A percentile compares a stretch with the other conserved stretches of the same genome.
Conservation (phyloP, 2,888 invertebrate genomes). For the Oithona nana region DNA sequence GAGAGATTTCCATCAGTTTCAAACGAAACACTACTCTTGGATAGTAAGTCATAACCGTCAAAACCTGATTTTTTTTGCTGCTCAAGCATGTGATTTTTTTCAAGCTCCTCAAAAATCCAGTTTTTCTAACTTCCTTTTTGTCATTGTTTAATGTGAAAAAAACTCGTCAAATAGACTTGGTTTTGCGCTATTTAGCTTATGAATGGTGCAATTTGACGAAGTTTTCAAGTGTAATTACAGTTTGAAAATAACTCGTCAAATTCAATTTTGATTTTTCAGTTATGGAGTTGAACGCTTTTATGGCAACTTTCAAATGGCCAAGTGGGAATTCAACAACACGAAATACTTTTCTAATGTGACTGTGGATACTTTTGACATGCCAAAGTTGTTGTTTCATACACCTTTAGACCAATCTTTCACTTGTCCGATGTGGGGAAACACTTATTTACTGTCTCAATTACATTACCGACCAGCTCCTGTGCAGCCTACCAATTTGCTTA, state of each 20-base stretch:
- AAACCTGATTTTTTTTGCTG: background rate
- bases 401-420: conserved; percentile 49
- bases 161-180: no score
- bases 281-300: background rate
- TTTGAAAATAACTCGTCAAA: background rate
- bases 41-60: background rate
- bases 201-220: no score
- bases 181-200: no score
- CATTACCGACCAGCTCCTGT: background rate
- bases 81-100: background rate
- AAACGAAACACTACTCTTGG: no score
- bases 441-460: background rate
- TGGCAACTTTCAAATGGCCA: background rate
- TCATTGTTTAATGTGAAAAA: background rate
- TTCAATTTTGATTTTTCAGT: background rate
- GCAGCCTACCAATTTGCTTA: background rate
- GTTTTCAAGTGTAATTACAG: no score
- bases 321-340: background rate
- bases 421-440: conserved; percentile 32
- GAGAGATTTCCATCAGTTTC: background rate
- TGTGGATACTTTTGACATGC: background rate
- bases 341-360: background rate
- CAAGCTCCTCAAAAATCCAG: background rate
- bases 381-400: conserved; percentile 32
- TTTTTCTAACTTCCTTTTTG: background rate